A percentile compares a stretch with the other conserved stretches of the same genome.
Evolutionary conservation across 2,113 vertebrate genomes (phyloP).

Genomic region (Atrichornis clamosus): DNA sequence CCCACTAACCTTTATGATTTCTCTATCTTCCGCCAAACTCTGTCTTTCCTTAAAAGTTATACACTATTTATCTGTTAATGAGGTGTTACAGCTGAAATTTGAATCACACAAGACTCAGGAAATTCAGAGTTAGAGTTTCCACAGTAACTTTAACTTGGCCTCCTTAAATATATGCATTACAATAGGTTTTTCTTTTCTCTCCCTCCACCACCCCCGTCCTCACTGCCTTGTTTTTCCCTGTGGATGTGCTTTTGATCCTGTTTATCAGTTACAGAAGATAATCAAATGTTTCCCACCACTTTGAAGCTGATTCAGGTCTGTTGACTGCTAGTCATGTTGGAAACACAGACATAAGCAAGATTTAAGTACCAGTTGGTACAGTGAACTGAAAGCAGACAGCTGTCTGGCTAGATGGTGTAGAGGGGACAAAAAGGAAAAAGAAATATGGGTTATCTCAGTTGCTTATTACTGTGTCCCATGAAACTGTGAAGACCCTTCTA

Average conservation of each 20-base stretch:
- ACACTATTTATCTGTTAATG: constrained; percentile 42
- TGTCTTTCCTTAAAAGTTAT: neutral
- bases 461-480: neutral
- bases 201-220: neutral
- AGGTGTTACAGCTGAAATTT: constrained; percentile 53
- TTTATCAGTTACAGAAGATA: neutral
- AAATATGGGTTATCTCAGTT: neutral
- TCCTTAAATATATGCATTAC: constrained; percentile 44
- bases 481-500: neutral
- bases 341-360: neutral
- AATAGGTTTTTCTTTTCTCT: constrained; percentile 22
- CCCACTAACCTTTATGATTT: neutral
- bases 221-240: neutral
- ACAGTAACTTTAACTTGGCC: constrained; percentile 40
- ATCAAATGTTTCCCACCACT: neutral
- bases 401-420: neutral
- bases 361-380: neutral
- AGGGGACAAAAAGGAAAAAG: neutral
- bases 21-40: neutral
- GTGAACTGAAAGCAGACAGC: neutral
- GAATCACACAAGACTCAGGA: constrained; percentile 68
- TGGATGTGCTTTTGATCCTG: constrained; percentile 12
- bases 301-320: neutral
- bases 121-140: constrained; percentile 57
- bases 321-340: neutral